Evolutionary conservation across 1,140 invertebrate species (phyloP).

Genomic region (Stegodyphus mimosarum): DNA sequence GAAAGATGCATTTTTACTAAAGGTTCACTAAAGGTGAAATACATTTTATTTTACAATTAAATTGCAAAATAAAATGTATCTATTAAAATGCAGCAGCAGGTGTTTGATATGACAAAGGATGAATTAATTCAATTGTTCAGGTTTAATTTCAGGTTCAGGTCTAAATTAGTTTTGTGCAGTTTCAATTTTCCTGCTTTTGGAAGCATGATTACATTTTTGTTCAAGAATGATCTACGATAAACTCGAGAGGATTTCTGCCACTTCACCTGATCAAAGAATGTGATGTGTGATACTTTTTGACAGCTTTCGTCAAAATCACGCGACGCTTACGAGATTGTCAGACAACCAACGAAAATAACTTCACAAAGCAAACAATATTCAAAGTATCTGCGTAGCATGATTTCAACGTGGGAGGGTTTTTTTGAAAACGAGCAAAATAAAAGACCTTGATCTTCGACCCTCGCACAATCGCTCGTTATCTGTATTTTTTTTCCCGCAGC

Average conservation of each 20-base stretch:
- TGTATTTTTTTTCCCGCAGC: conserved; percentile 11
- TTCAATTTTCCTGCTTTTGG: too few relatives aligned
- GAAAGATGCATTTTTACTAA: too few relatives aligned
- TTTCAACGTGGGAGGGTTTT: conserved; percentile 7
- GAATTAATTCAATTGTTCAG: too few relatives aligned
- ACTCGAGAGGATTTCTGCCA: neutral
- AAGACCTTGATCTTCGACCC: neutral
- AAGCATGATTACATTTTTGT: too few relatives aligned
- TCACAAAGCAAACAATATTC: conserved; percentile 5
- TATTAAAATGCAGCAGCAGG: too few relatives aligned
- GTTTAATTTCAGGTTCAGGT: too few relatives aligned
- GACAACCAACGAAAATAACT: neutral
- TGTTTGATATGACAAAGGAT: too few relatives aligned
- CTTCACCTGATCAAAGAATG: neutral
- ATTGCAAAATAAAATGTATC: too few relatives aligned
- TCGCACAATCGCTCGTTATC: neutral
- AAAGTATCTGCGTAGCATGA: neutral
- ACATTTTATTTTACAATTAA: too few relatives aligned
- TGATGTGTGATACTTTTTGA: neutral
- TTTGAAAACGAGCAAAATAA: neutral
- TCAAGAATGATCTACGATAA: too few relatives aligned
- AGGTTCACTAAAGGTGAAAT: too few relatives aligned
- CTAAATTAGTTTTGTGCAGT: too few relatives aligned
- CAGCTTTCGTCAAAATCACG: neutral
- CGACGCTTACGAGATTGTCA: neutral